Evolutionary conservation across 2,888 invertebrate genomes (phyloP), one percentile per base, ranked within the genome.

Genomic region (Formica aserva): DNA sequence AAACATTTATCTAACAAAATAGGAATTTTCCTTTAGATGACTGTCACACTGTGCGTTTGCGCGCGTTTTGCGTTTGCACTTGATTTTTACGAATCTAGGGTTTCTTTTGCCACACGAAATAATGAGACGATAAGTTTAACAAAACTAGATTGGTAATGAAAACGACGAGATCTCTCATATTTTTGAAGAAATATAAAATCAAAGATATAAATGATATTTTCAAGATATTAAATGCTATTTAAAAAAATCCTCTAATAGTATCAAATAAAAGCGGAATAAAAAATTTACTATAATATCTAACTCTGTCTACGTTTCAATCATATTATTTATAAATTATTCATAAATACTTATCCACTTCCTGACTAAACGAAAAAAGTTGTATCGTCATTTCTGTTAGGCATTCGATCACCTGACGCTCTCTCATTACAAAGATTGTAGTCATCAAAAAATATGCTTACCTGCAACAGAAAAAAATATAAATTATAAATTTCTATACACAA

Each of bases 381-480:
- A 45, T 9, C 29, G 5, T 32, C 15, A 15, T 57, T 52, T n/a
- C 9, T 41, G 13, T 60, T 32, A 26, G 1, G 13, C 67, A 55
- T 52, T 57, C 15, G 57, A 60, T 69, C 66, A 55, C 29, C 22
- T 38, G 29, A 18, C 32, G 9, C 4, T 22, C 8, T 45, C 5
- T 45, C 32, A 26, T 45, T 60, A 35, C 0, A 45, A 48, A 71
- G 35, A 32, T 71, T 6, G 38, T 45, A 18, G 48, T 80, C 41
- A 38, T 45, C 41, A 18, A 69, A 48, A 52, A 8, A 26, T 26
- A 18, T 69, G 71, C 71, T 80, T 71, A 80, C 78, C 78, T 80
- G 71, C 26, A 80, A 80, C 78, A 80, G 13, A 78, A 57, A 52
- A 45, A 13, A 69, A 80, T 45, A 60, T 32, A 80, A 71, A 60